Evolutionary conservation across 2,888 invertebrate genomes (phyloP).

Genomic region (Athrips mouffetella): DNA sequence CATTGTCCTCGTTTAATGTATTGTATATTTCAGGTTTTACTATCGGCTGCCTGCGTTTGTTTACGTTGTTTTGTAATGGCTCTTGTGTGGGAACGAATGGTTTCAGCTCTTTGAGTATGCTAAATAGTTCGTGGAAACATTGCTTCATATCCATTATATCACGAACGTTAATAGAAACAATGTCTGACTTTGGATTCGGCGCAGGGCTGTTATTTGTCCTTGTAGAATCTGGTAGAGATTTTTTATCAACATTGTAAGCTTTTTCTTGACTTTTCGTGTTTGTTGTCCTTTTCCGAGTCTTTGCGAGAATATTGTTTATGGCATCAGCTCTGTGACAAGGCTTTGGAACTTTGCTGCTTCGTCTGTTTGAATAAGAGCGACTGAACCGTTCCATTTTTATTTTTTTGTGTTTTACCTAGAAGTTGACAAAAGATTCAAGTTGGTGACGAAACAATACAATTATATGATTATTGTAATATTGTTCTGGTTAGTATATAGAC

Average conservation of each 20-base stretch:
- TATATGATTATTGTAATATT: too few relatives aligned
- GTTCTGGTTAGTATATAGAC: too few relatives aligned
- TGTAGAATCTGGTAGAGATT: slow-evolving; percentile 46
- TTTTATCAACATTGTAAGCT: slow-evolving; percentile 27
- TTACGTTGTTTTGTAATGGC: background rate
- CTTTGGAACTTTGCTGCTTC: slow-evolving; percentile 38
- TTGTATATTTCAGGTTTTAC: background rate
- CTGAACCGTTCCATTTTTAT: slow-evolving; percentile 36
- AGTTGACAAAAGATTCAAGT: slow-evolving; percentile 12
- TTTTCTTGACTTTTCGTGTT: slow-evolving; percentile 21
- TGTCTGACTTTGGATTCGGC: slow-evolving; percentile 23
- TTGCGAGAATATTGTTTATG: slow-evolving; percentile 26
- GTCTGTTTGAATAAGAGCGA: slow-evolving; percentile 43
- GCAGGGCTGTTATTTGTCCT: slow-evolving; percentile 32
- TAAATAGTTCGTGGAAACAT: slow-evolving; percentile 41
- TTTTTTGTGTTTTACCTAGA: slow-evolving; percentile 38
- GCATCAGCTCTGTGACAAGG: slow-evolving; percentile 49
- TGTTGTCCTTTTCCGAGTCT: slow-evolving; percentile 36
- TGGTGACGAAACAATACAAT: background rate
- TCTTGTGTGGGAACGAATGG: background rate
- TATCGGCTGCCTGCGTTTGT: background rate
- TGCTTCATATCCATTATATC: slow-evolving; percentile 41
- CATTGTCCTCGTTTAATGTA: background rate
- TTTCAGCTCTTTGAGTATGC: slow-evolving; percentile 42
- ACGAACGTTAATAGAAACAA: slow-evolving; percentile 30